These are phyloP conservation scores for Megastigmus dorsalis DNA, from an alignment of 2,888 invertebrate species.

Conservation along the genomic window DNA sequence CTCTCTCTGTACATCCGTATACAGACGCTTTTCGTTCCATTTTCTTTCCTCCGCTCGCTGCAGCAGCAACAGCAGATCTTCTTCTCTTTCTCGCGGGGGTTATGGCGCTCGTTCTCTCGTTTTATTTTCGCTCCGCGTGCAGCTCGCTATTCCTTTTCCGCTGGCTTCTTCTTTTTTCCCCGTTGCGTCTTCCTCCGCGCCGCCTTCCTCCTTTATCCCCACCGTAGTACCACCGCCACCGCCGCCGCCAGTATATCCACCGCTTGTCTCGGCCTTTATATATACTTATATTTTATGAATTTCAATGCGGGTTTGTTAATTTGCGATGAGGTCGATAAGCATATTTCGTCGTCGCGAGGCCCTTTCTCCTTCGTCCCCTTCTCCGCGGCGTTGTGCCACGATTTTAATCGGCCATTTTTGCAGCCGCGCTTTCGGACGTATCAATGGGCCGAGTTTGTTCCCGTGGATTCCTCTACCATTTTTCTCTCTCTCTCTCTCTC, in stretches of 20 bases:
- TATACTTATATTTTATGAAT: slow-evolving; percentile 14
- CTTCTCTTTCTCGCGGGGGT: background rate
- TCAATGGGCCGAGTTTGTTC: slow-evolving; percentile 29
- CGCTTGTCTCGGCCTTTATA: background rate
- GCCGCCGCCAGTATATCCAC: background rate
- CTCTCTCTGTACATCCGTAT: background rate
- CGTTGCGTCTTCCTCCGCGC: background rate
- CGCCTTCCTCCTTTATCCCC: background rate
- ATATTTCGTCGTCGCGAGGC: slow-evolving; percentile 18
- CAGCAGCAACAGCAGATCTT: too few relatives aligned
- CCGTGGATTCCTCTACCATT: too few relatives aligned
- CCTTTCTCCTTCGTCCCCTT: background rate
- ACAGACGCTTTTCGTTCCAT: too few relatives aligned
- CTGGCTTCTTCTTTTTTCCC: background rate
- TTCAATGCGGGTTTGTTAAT: slow-evolving; percentile 45
- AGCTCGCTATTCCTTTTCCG: background rate
- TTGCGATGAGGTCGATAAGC: slow-evolving; percentile 37
- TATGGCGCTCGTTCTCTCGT: too few relatives aligned
- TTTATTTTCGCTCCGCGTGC: too few relatives aligned
- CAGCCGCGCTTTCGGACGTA: slow-evolving; percentile 11
- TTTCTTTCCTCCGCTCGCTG: too few relatives aligned
- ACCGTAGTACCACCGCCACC: background rate
- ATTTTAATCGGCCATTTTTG: slow-evolving; percentile 25
- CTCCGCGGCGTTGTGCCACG: too few relatives aligned
- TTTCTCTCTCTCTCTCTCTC: too few relatives aligned